Base-by-base conservation (phyloP, 2,888 invertebrate species). In the Andrena minutula region DNA sequence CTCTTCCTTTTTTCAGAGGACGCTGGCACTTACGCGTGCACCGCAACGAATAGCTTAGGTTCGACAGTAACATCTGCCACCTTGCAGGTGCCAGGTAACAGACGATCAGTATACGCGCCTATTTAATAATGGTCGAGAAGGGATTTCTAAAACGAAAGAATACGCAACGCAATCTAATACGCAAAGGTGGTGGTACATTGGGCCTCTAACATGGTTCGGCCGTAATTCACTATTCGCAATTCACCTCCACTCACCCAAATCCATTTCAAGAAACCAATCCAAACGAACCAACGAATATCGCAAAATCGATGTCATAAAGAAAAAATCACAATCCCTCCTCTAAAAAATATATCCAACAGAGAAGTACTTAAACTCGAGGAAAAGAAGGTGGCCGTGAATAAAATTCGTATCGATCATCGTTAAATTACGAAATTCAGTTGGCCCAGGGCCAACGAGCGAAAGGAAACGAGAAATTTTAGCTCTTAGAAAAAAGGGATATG, bases 1-100 rank as follows among this genome's bases (percentile, higher is more conserved):
- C 5, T 49, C 5, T 10, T 32, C 3, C 20, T 23, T 30, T 2
- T 87, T 94, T 63, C 93, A 96, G 97, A 96, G 94, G 98, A 98
- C 94, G 96, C 96, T 91, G 98, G 97, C 82, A 96, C 95, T 83
- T 97, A 97, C 93, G 95, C 95, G 66, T 97, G 97, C 93, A 96
- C 96, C 72, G 97, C 97, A 73, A 96, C 95, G 80, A 97, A 97
- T 93, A 94, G 95, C 84, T 94, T 96, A 88, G 97, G 97, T 77
- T 95, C 95, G 66, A 95, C 95, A 73, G 95, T 95, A 90, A 96
- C 97, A 63, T 95, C 96, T 64, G 96, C 96, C 85, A 95, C 95
- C 87, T 94, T 97, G 87, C 95, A 95, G 92, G 96, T 97, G 90
- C 95, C 96, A 95, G 96, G 96, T 95, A 96, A 96, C 95, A 95